Base-by-base conservation (phyloP, 2,797 vertebrate species). In the Lepilemur ruficaudatus region DNA sequence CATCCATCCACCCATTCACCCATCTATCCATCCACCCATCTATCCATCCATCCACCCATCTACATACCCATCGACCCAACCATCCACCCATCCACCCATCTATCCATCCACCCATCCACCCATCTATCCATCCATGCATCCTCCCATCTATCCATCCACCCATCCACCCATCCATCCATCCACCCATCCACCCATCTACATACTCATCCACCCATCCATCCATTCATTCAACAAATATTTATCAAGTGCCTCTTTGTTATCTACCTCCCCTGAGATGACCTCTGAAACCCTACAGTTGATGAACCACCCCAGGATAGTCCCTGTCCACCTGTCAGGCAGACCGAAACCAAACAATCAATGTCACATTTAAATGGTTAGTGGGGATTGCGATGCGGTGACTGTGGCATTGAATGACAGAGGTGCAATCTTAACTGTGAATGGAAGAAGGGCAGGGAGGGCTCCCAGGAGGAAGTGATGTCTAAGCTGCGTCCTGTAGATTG, bases 61-160 rank as follows among this genome's bases (percentile, higher is more conserved):
- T 38, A 35, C 11, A 7, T 4, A 22, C 2, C 8, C 32, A 28
- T 3, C 28, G 20, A 63, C 2, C 79, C 50, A 72, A 6, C 20
- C 15, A 65, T 2, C 22, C 41, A 20, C 0, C 12, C 4, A 35
- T 3, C 4, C 7, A 52, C 3, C 4, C 7, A 52, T 2, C 23
- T 57, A 57, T 2, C 12, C 5, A 41, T 5, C 7, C 25, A 28
- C 2, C 41, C 18, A 75, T 3, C 5, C 4, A 18, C 2, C 1
- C 9, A 46, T 0, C 20, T 25, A 50, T 0, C 11, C 4, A 48
- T 0, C 6, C 22, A 75, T 0, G 7, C 23, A 55, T 3, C 1
- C 14, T 59, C 6, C 4, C 18, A 43, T 18, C 28, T 15, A 41
- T 2, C 48, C 48, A 50, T 0, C 7, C 38, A 13, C 2, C 4